A percentile compares a stretch with the other conserved stretches of the same genome.
phyloP scores from a whole-genome alignment of 2,888 invertebrate species.

The Xestia c-nigrum region DNA sequence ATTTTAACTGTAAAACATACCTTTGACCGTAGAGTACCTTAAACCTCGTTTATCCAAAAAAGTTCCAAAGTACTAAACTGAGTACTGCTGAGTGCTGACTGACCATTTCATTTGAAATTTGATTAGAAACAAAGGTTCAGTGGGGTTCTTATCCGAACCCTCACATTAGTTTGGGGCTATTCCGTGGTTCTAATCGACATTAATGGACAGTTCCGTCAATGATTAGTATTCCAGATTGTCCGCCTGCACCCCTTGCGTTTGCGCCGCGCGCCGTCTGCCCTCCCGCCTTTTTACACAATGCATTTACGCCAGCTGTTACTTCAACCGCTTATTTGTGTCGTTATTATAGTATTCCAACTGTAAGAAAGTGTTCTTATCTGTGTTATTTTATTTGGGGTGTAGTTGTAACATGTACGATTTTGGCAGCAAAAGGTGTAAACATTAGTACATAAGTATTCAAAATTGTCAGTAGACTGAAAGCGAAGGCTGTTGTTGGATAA shows the following conservation, averaged over 20 bases:
- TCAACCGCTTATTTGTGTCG: constrained; percentile 49
- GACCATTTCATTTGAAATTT: constrained; percentile 7
- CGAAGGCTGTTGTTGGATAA: neutral
- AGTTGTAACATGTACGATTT: neutral
- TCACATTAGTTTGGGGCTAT: constrained; percentile 1
- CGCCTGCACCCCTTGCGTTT: constrained; percentile 21
- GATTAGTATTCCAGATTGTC: constrained; percentile 28
- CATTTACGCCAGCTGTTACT: constrained; percentile 49
- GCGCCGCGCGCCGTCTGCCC: constrained; percentile 5
- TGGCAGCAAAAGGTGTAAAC: constrained; percentile 2
- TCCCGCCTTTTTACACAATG: constrained; percentile 15
- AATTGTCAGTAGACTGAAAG: neutral
- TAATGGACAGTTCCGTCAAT: constrained; percentile 10
- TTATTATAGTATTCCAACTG: constrained; percentile 38
- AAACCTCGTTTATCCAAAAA: neutral
- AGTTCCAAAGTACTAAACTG: neutral
- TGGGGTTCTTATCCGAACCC: neutral
- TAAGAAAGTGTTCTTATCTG: constrained; percentile 26
- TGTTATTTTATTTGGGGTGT: constrained; percentile 13
- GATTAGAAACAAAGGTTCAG: neutral
- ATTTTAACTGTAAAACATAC: too few species aligned
- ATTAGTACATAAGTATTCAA: neutral
- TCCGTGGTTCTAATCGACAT: constrained; percentile 11
- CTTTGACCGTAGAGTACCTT: constrained; percentile 1
- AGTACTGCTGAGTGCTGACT: too few species aligned